Evolutionary conservation across 2,797 vertebrate genomes (phyloP), one percentile per base, ranked within the genome.

Genomic region (Oreonectes daqikongensis): DNA sequence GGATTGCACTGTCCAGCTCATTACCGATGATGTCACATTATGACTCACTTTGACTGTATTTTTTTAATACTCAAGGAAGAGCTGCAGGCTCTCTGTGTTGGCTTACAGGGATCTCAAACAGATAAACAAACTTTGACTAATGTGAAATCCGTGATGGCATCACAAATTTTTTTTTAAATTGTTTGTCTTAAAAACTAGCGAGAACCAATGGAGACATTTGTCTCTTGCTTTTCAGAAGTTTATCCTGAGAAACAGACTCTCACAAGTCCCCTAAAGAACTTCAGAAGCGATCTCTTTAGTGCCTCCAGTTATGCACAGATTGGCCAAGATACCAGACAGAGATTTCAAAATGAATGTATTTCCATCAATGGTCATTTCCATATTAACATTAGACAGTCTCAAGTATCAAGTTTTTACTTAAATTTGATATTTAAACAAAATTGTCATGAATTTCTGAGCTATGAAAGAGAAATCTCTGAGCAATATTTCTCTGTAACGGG

Each of bases 31-130:
- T 69, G 42, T 35, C 63, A 65, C 7, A 38, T 42, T 12, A 55
- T 75, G 73, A 68, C 26, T 75, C 52, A 67, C 20, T 68, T 50
- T 57, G 50, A 66, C 50, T 64, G 11, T 26, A 50, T 69, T 48
- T 40, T 60, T n/a, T 7, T 32, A 26, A 52, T 17, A 3, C 42
- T 44, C 64, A 28, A 68, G 52, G 18, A 48, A 46, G 11, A 42
- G 63, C 50, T 38, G 1, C 17, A 59, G 72, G 61, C 24, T 22
- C 35, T 57, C 2, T 18, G 38, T 57, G 38, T 57, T 24, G 2
- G 7, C 12, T 57, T 67, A 30, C 63, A 66, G 35, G 65, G 42
- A 75, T 44, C 50, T 17, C 26, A 74, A 53, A 30, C 1, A 24
- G 2, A 53, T 17, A 68, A 75, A 59, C 9, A 24, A 46, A 75